Evolutionary conservation across 2,888 invertebrate genomes (phyloP).

Genomic region (Abscondita cerata): DNA sequence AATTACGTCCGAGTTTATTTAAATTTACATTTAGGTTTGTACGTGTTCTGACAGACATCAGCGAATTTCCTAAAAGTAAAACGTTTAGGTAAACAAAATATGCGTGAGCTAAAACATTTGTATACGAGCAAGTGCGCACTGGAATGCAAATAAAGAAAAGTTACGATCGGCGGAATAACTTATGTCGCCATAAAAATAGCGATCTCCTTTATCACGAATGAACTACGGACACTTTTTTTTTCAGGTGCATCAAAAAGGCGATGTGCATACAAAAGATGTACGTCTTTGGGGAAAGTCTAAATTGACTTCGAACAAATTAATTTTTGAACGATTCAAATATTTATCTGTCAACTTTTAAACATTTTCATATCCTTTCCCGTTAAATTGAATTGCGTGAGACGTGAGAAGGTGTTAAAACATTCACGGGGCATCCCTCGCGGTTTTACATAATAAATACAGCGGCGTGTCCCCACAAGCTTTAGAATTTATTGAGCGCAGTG

Average conservation of each 20-base stretch:
- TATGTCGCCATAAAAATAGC: slow-evolving; percentile 9
- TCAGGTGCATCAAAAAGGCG: too few relatives aligned
- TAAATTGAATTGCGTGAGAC: slow-evolving; percentile 7
- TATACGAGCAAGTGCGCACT: slow-evolving; percentile 1
- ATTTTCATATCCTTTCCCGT: background rate
- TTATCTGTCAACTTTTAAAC: slow-evolving; percentile 1
- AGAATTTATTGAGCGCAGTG: slow-evolving; percentile 41
- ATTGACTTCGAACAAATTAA: background rate
- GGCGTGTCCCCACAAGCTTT: slow-evolving; percentile 31
- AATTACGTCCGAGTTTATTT: background rate
- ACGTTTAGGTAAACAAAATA: slow-evolving; percentile 11
- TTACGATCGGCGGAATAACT: slow-evolving; percentile 12
- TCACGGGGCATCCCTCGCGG: slow-evolving; percentile 31
- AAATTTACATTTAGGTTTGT: background rate
- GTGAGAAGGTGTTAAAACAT: slow-evolving; percentile 31
- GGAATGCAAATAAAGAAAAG: slow-evolving; percentile 11
- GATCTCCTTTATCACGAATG: slow-evolving; percentile 7
- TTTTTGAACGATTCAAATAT: background rate
- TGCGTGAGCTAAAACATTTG: slow-evolving; percentile 8
- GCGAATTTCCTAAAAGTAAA: slow-evolving; percentile 7
- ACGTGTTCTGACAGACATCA: slow-evolving; percentile 1
- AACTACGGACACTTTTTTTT: slow-evolving; percentile 4
- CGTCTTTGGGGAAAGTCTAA: too few relatives aligned
- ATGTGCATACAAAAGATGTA: too few relatives aligned
- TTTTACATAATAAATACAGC: slow-evolving; percentile 34